Evolutionary conservation across 2,113 vertebrate genomes (phyloP).

Genomic region (Antechinus stuartii): DNA sequence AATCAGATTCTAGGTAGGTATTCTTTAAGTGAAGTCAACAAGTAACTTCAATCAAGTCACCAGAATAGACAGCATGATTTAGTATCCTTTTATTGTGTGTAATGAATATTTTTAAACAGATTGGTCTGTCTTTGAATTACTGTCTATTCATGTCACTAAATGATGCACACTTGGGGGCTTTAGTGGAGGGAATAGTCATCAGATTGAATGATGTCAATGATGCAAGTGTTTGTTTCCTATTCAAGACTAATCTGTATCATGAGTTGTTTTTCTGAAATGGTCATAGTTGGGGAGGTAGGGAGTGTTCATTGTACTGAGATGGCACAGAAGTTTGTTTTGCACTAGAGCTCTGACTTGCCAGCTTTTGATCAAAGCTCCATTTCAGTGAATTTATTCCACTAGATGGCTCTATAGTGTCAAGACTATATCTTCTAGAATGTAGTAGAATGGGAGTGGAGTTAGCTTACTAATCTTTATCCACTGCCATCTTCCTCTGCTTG

Average conservation of each 20-base stretch:
- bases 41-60: not conserved
- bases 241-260: not conserved
- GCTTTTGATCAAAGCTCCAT: not conserved
- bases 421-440: not conserved
- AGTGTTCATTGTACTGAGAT: not conserved
- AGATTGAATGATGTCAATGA: not conserved
- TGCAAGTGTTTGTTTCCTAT: not conserved
- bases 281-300: not conserved
- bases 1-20: not conserved
- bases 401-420: slow-evolving; percentile 74
- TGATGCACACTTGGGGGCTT: not conserved
- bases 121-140: slow-evolving; percentile 23
- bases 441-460: slow-evolving; percentile 2
- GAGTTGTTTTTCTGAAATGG: slow-evolving; percentile 9
- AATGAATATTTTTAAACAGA: not conserved
- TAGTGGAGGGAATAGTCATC: slow-evolving; percentile 19
- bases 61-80: not conserved
- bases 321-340: not conserved
- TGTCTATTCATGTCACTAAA: slow-evolving; percentile 5
- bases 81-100: not conserved
- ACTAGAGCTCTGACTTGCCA: not conserved
- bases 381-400: slow-evolving; percentile 52
- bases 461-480: not conserved
- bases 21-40: not conserved
- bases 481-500: slow-evolving; percentile 45